phyloP scores from a whole-genome alignment of 2,797 vertebrate genomes.

The Coranthus polyacanthus region DNA sequence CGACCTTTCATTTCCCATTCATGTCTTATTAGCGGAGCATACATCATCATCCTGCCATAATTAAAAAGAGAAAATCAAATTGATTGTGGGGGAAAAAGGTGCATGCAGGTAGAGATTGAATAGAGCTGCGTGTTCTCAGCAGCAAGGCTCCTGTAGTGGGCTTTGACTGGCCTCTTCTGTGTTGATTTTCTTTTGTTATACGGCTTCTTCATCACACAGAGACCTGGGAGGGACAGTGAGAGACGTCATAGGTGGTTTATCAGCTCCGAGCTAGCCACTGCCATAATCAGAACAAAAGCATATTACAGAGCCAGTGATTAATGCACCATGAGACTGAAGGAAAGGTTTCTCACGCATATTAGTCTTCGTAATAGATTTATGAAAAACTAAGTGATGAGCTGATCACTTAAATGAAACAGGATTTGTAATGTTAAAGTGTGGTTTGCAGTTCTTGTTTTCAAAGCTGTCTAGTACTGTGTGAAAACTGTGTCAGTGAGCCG shows the following conservation, averaged over 20 bases:
- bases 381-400: constrained; percentile 55
- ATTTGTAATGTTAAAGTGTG: constrained; percentile 47
- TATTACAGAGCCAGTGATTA: constrained; percentile 76
- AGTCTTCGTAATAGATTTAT: constrained; percentile 70
- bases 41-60: constrained; percentile 88
- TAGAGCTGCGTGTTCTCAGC: constrained; percentile 43
- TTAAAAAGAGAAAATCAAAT: constrained; percentile 88
- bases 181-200: constrained; percentile 69
- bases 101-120: constrained; percentile 64
- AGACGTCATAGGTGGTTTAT: constrained; percentile 74
- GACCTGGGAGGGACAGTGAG: constrained; percentile 65
- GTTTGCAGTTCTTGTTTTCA: constrained; percentile 39
- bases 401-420: constrained; percentile 44
- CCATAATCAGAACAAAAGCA: constrained; percentile 71
- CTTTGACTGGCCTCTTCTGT: constrained; percentile 52
- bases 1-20: constrained; percentile 90
- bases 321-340: constrained; percentile 58
- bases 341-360: constrained; percentile 70
- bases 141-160: constrained; percentile 43
- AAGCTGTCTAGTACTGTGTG: background rate
- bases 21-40: constrained; percentile 89
- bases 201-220: constrained; percentile 45
- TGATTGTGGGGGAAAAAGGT: constrained; percentile 76
- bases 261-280: constrained; percentile 66
- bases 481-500: constrained; percentile 35